phyloP scores from a whole-genome alignment of 2,113 vertebrate genomes.

The Trematocara nigrifrons region DNA sequence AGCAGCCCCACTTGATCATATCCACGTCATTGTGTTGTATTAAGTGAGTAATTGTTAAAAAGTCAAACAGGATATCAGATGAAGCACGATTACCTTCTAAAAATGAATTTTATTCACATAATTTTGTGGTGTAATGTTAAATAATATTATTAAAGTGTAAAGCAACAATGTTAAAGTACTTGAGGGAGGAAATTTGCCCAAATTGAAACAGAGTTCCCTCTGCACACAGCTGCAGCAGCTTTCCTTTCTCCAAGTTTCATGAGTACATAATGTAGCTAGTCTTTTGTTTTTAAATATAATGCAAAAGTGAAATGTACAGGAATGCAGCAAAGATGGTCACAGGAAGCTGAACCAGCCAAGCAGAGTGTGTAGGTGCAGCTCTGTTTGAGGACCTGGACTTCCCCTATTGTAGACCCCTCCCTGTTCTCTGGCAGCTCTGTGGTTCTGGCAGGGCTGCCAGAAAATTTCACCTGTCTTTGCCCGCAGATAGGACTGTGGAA shows the following conservation, averaged over 20 bases:
- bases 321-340: not conserved
- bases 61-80: not conserved
- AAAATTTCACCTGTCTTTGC: conserved; percentile 81
- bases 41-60: not conserved
- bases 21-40: not conserved
- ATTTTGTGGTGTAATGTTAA: not conserved
- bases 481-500: conserved; percentile 77
- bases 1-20: not conserved
- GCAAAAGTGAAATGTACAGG: not conserved
- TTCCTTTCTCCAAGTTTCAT: not conserved
- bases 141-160: not conserved
- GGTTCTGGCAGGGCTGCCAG: conserved; percentile 76
- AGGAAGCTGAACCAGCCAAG: not conserved
- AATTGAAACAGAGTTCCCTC: not conserved
- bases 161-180: not conserved
- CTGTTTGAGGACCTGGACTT: conserved; percentile 81
- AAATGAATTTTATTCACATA: accelerated
- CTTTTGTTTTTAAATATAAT: not conserved
- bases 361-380: conserved; percentile 9
- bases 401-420: conserved; percentile 74
- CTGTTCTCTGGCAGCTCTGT: conserved; percentile 79
- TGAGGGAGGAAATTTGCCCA: not conserved
- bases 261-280: not conserved
- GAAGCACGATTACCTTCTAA: not conserved
- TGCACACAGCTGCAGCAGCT: not conserved